Evolutionary conservation across 2,797 vertebrate species (phyloP).

Genomic region (Tapirus indicus): DNA sequence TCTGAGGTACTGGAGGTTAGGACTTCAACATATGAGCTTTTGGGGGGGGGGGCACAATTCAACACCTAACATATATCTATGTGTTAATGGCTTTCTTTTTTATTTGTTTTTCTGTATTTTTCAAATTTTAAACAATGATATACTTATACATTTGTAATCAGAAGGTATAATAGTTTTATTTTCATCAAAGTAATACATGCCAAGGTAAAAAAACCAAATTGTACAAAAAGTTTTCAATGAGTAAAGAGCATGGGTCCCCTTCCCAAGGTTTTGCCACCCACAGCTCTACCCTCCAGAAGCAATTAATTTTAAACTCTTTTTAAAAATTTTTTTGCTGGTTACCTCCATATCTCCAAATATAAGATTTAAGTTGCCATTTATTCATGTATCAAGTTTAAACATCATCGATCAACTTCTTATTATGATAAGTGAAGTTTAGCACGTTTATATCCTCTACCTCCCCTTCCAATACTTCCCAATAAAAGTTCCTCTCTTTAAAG

Average conservation of each 20-base stretch:
- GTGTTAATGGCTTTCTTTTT: neutral
- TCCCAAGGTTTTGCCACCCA: neutral
- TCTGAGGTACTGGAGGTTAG: neutral
- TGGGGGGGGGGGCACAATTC: neutral
- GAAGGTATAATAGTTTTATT: neutral
- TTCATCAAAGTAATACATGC: neutral
- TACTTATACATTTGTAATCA: neutral
- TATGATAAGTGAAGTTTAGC: neutral
- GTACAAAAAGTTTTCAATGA: neutral
- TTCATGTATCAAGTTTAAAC: neutral
- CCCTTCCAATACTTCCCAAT: neutral
- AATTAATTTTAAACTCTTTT: neutral
- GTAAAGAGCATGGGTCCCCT: neutral
- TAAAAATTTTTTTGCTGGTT: neutral
- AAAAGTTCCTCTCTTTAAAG: neutral
- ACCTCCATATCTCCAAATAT: neutral
- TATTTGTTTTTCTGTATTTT: neutral
- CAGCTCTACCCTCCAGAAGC: neutral
- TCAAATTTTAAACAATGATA: neutral
- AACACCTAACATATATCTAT: neutral
- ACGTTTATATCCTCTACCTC: neutral
- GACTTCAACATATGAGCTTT: neutral
- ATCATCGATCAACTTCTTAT: neutral
- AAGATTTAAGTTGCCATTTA: neutral
- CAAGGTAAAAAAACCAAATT: neutral